Evolutionary conservation across 2,888 invertebrate genomes (phyloP).

Genomic region (Teleogryllus oceanicus): DNA sequence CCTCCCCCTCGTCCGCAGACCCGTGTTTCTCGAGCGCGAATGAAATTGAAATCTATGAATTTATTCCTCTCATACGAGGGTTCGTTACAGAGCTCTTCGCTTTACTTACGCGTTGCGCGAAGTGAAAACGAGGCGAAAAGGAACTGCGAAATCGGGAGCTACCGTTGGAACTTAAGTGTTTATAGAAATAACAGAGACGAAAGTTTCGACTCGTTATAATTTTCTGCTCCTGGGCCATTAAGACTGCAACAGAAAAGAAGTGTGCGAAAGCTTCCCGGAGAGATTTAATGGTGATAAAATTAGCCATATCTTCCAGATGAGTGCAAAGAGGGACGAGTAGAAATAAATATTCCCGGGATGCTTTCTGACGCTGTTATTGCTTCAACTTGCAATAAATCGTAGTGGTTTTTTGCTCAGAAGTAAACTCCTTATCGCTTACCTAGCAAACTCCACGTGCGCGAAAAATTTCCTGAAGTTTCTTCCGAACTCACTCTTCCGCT

Average conservation of each 20-base stretch:
- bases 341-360: background rate
- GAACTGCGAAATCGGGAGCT: background rate
- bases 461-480: background rate
- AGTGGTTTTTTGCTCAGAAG: too few relatives aligned
- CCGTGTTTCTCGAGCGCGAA: background rate
- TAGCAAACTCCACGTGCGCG: background rate
- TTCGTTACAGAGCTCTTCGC: background rate
- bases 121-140: too few relatives aligned
- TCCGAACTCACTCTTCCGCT: background rate
- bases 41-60: slow-evolving; percentile 4
- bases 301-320: background rate
- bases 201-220: too few relatives aligned
- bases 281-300: background rate
- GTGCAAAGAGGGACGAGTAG: background rate
- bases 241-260: too few relatives aligned
- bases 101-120: too few relatives aligned
- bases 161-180: background rate
- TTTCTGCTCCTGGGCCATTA: too few relatives aligned
- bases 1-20: background rate
- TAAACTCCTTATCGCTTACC: too few relatives aligned
- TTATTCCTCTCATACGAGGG: background rate
- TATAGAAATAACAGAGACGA: background rate
- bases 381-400: background rate
- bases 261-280: background rate
- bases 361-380: background rate